A percentile compares a stretch with the other conserved stretches of the same genome.
These are phyloP conservation scores for Platynereis dumerilii DNA, from an alignment of 2,888 invertebrate species.

Conservation along the genomic window DNA sequence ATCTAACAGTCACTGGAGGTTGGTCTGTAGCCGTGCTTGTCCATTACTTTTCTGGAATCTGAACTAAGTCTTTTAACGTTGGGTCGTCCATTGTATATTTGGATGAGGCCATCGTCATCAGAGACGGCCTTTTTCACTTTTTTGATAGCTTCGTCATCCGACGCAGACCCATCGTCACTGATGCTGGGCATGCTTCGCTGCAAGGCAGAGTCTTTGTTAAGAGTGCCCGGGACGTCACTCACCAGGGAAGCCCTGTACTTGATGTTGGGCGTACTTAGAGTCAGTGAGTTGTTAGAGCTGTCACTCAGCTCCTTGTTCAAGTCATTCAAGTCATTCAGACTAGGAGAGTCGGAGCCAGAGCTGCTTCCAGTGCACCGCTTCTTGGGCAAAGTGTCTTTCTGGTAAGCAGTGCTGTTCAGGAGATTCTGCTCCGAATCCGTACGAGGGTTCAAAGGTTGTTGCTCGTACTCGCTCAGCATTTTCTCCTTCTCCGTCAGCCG, in stretches of 20 bases:
- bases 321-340: slow-evolving; percentile 28
- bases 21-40: slow-evolving; percentile 8
- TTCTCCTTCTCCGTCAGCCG: slow-evolving; percentile 19
- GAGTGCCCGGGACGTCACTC: neutral
- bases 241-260: slow-evolving; percentile 17
- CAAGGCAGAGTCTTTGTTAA: slow-evolving; percentile 8
- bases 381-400: slow-evolving; percentile 17
- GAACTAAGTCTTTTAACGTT: slow-evolving; percentile 11
- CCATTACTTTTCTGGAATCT: slow-evolving; percentile 5
- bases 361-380: slow-evolving; percentile 14
- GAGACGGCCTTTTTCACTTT: slow-evolving; percentile 14
- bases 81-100: slow-evolving; percentile 8
- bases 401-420: slow-evolving; percentile 9
- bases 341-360: slow-evolving; percentile 15
- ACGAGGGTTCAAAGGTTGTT: slow-evolving; percentile 16
- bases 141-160: slow-evolving; percentile 9
- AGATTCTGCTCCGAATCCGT: slow-evolving; percentile 22
- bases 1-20: slow-evolving; percentile 22
- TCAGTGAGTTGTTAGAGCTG: slow-evolving; percentile 20
- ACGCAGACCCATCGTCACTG: slow-evolving; percentile 2
- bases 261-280: slow-evolving; percentile 28
- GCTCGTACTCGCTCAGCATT: slow-evolving; percentile 22
- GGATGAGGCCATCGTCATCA: slow-evolving; percentile 20
- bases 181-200: slow-evolving; percentile 24
- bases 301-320: slow-evolving; percentile 21